A percentile compares a stretch with the other conserved stretches of the same genome.
phyloP scores from a whole-genome alignment of 2,888 invertebrate genomes.

The Stomorhina lunata region DNA sequence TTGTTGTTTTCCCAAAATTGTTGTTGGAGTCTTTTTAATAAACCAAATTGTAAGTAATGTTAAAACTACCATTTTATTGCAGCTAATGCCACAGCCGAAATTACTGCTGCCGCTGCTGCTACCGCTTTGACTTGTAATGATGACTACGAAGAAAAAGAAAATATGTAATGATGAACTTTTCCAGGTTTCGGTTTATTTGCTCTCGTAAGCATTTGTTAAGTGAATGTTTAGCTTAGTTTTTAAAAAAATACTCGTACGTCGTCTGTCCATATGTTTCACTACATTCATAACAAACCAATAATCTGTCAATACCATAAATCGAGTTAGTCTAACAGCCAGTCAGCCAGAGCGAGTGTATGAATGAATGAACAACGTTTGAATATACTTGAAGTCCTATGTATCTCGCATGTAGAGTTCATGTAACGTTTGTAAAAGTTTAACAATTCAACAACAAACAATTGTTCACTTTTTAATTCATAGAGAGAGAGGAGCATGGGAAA shows the following conservation, averaged over 20 bases:
- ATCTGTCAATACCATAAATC: constrained; percentile 58
- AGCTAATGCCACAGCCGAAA: not conserved
- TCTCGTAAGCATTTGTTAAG: constrained; percentile 25
- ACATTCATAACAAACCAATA: constrained; percentile 55
- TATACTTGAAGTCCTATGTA: too few species aligned
- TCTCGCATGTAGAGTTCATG: constrained; percentile 41
- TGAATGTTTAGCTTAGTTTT: constrained; percentile 44
- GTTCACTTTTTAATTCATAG: constrained; percentile 57
- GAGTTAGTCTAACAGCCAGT: constrained; percentile 23
- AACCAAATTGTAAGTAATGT: constrained; percentile 49
- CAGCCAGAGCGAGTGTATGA: constrained; percentile 27
- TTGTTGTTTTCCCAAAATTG: constrained; percentile 30
- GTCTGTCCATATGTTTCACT: constrained; percentile 14
- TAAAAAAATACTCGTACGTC: constrained; percentile 15
- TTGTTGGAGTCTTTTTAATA: constrained; percentile 27
- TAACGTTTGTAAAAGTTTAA: constrained; percentile 58
- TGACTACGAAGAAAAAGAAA: constrained; percentile 6
- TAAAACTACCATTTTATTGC: constrained; percentile 31
- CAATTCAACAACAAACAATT: constrained; percentile 51
- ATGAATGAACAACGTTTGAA: constrained; percentile 22
- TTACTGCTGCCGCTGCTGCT: not conserved
- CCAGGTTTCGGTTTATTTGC: constrained; percentile 13
- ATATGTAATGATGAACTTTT: constrained; percentile 41
- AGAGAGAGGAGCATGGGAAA: constrained; percentile 61
- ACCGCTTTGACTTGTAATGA: constrained; percentile 10